A percentile compares a stretch with the other conserved stretches of the same genome.
These are phyloP conservation scores for Aphelocoma coerulescens DNA, from an alignment of 2,113 vertebrate genomes.

Conservation along the genomic window DNA sequence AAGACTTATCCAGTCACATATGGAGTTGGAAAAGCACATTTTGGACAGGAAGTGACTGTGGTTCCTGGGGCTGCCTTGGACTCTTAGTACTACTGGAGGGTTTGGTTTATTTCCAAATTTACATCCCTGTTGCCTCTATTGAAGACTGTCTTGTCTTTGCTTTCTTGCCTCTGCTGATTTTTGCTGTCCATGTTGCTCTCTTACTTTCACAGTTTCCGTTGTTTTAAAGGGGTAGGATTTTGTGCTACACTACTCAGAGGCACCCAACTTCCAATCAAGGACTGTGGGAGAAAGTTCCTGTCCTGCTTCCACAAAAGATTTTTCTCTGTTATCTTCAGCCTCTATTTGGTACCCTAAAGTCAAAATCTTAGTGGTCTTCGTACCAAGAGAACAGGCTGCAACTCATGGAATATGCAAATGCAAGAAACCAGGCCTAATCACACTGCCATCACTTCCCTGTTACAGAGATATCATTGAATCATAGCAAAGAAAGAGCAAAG, in stretches of 20 bases:
- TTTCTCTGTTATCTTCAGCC: background rate
- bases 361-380: accelerated
- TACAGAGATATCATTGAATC: background rate
- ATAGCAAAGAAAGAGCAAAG: background rate
- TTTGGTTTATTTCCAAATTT: background rate
- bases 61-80: background rate
- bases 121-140: background rate
- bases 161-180: background rate
- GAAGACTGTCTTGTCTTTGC: background rate
- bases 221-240: background rate
- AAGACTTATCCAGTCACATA: background rate
- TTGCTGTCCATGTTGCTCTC: background rate
- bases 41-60: background rate
- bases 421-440: background rate
- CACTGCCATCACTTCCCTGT: background rate
- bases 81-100: background rate
- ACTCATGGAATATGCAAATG: background rate
- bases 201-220: background rate
- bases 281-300: background rate
- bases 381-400: background rate
- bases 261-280: background rate
- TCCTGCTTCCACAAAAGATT: background rate
- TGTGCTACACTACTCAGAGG: background rate
- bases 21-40: background rate
- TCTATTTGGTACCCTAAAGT: background rate